Conservation (phyloP, 2,888 invertebrate genomes). For the Bunonema sp. region DNA sequence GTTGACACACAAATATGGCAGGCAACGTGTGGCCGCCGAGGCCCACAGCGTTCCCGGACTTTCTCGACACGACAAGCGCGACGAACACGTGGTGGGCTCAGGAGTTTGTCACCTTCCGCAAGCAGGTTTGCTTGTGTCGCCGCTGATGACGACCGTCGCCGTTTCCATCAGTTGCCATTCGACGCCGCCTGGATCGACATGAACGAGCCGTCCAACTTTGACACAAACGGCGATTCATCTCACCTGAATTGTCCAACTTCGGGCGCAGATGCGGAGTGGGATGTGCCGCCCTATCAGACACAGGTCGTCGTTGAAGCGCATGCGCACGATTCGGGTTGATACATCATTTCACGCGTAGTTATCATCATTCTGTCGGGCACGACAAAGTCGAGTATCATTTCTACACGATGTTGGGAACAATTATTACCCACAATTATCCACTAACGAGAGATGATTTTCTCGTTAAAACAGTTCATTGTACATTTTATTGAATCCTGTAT, state of each 20-base stretch:
- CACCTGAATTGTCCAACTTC: neutral
- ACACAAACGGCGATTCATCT: neutral
- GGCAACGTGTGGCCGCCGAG: slow-evolving; percentile 21
- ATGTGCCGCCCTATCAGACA: neutral
- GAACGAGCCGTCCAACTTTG: slow-evolving; percentile 67
- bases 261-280: neutral
- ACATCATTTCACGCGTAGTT: no score
- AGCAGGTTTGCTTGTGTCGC: slow-evolving; percentile 4
- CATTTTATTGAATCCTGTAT: no score
- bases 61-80: slow-evolving; percentile 12
- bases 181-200: slow-evolving; percentile 76
- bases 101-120: slow-evolving; percentile 15
- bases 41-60: slow-evolving; percentile 22
- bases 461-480: no score
- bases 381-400: no score
- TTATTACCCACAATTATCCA: no score
- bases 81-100: slow-evolving; percentile 20
- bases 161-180: slow-evolving; percentile 43
- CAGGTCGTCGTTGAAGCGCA: no score
- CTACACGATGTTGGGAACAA: no score
- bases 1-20: slow-evolving; percentile 13
- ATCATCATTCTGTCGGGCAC: no score
- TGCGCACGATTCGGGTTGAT: no score
- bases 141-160: neutral
- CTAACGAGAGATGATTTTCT: no score